Evolutionary conservation across 2,888 invertebrate species (phyloP), one percentile per base, ranked within the genome.

Genomic region (Apodemia zela): DNA sequence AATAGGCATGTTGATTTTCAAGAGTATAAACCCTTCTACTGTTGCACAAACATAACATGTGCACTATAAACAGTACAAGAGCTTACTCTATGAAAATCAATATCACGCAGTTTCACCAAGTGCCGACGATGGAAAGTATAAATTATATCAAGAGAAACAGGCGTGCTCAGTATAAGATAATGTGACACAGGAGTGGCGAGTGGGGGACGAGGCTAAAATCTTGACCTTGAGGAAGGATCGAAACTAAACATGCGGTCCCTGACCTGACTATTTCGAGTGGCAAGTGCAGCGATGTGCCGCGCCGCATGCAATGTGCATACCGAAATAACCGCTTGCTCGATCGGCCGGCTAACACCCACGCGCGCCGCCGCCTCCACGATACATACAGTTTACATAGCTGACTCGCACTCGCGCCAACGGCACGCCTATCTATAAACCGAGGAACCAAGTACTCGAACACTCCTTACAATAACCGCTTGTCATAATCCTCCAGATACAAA

Each of bases 211-310:
- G 75, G 74, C 73, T 75, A 74, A 80, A 84, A 86, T 81, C 88
- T 89, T 89, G 91, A 90, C 90, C 90, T 91, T 91, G 90, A 86
- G 89, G 88, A 85, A 90, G 90, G 89, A 88, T 89, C 85, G 89
- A 83, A 81, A 80, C 86, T 82, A 81, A 75, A 81, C 79, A 84
- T 81, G 88, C 90, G 90, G 90, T 90, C 90, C 90, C 89, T 90
- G 90, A 90, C 90, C 90, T 89, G 89, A 87, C 90, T 90, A 89
- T 90, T 90, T 90, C 88, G 82, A 90, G 90, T 90, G 87, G 91
- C 90, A 89, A 90, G 90, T 90, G 90, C 87, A 86, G 76, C 74
- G 77, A 78, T 81, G 77, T 81, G 83, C 86, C 80, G 87, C 87
- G 33, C 33, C 33, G 33, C 33, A 84, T 89, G 89, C 90, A 91